Evolutionary conservation across 1,140 invertebrate species (phyloP).

Genomic region (Uloborus diversus): DNA sequence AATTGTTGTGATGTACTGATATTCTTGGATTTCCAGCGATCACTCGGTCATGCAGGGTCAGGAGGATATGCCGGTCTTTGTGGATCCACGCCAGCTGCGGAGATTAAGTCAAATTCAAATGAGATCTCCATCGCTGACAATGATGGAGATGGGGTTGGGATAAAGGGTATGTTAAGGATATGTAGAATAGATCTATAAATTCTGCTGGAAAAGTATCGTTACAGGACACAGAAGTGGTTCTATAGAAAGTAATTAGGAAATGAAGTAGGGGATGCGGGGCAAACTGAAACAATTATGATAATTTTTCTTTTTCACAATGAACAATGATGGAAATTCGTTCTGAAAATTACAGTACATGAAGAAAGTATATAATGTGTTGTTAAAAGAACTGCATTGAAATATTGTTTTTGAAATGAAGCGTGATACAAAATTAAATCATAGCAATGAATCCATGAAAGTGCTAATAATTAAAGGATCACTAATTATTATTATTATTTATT

Average conservation of each 20-base stretch:
- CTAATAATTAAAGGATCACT: too few relatives aligned
- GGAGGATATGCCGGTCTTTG: conserved; percentile 91
- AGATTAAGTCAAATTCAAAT: neutral
- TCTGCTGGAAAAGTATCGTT: neutral
- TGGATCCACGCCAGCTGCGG: conserved; percentile 90
- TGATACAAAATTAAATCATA: too few relatives aligned
- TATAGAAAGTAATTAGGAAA: neutral
- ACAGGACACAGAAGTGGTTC: neutral
- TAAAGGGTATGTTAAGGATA: neutral
- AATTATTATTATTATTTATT: too few relatives aligned
- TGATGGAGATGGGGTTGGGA: neutral
- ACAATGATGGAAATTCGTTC: too few relatives aligned
- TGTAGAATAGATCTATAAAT: neutral
- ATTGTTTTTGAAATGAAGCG: too few relatives aligned
- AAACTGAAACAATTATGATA: too few relatives aligned
- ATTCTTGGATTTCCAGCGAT: conserved; percentile 87
- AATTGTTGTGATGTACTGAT: conserved; percentile 89
- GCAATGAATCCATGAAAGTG: too few relatives aligned
- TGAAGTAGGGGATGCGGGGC: neutral
- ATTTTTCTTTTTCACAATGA: too few relatives aligned
- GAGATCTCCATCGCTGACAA: neutral
- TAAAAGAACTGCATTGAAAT: too few relatives aligned
- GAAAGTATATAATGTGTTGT: too few relatives aligned
- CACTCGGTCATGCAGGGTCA: conserved; percentile 91
- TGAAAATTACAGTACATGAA: too few relatives aligned